Conservation (phyloP, 1,140 invertebrate genomes). For the Leptinotarsa defecta region DNA sequence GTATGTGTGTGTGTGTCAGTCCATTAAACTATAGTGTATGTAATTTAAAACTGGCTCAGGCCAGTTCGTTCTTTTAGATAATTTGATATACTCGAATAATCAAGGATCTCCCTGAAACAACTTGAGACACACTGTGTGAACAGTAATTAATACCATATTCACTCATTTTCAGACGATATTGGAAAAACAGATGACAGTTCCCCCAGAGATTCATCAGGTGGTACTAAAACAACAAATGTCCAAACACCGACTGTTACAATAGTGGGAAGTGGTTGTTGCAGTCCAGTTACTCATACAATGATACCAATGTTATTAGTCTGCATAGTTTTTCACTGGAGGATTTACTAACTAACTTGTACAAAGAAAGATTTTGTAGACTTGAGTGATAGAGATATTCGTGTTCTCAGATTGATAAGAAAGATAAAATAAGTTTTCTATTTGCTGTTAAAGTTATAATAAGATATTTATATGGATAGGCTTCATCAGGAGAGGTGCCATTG, state of each 20-base stretch:
- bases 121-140: no score
- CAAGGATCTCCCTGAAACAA: no score
- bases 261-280: not conserved
- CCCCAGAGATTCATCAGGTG: not conserved
- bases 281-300: no score
- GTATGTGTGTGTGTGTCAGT: no score
- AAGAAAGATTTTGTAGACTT: not conserved
- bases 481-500: not conserved
- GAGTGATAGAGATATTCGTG: not conserved
- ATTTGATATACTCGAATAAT: no score
- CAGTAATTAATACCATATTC: not conserved
- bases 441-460: not conserved
- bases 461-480: not conserved
- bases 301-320: not conserved
- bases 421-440: not conserved
- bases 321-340: not conserved
- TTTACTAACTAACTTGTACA: not conserved
- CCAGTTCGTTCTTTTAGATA: no score
- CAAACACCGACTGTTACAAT: constrained; percentile 11
- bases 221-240: constrained; percentile 7
- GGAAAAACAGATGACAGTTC: not conserved
- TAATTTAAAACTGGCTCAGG: no score
- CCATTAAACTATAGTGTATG: no score
- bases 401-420: not conserved
- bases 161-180: not conserved